A percentile compares a stretch with the other conserved stretches of the same genome.
phyloP scores from a whole-genome alignment of 2,888 invertebrate genomes.

The Ctena decussata region DNA sequence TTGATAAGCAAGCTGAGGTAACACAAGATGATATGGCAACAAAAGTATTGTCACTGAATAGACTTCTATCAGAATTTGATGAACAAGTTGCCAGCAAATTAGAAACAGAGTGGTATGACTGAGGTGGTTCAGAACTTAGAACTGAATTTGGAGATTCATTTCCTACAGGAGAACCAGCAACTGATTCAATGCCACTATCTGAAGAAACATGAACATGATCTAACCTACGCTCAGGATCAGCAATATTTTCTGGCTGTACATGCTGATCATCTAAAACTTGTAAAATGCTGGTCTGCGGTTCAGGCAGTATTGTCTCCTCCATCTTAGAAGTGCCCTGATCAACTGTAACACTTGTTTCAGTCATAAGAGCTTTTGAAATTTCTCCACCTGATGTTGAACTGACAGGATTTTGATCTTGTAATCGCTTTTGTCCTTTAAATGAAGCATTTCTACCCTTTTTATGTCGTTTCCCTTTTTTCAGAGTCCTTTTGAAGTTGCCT shows the following conservation, averaged over 20 bases:
- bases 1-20: not conserved
- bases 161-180: slow-evolving; percentile 2
- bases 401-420: not conserved
- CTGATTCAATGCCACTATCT: slow-evolving; percentile 5
- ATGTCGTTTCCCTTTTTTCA: not conserved
- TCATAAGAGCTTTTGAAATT: not conserved
- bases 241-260: not conserved
- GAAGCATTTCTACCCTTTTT: not conserved
- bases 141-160: slow-evolving; percentile 3
- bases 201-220: not conserved
- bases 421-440: not conserved
- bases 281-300: not conserved
- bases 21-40: not conserved
- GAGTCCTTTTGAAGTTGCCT: not conserved
- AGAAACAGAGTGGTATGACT: not conserved
- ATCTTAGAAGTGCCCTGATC: not conserved
- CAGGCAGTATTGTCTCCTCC: not conserved
- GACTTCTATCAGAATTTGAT: not conserved
- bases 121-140: not conserved
- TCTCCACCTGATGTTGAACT: not conserved
- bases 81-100: not conserved
- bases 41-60: not conserved
- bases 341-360: not conserved
- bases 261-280: not conserved
- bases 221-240: not conserved